Conservation (phyloP, 2,888 invertebrate genomes). For the Bombyx huttoni region DNA sequence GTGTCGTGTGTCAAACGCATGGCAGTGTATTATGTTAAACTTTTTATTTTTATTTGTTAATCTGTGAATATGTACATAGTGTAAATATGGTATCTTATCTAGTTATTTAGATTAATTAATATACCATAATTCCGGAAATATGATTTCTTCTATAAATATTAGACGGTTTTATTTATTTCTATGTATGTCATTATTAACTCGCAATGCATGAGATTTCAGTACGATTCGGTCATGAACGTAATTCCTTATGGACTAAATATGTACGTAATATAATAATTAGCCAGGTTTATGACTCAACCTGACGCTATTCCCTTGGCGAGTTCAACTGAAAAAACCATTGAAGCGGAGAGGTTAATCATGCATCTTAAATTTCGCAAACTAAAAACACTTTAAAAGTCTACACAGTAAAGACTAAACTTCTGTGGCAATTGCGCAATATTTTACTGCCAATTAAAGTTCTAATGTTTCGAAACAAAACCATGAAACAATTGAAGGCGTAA, state of each 20-base stretch:
- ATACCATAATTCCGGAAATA: no score
- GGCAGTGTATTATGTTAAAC: conserved; percentile 5
- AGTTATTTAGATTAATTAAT: no score
- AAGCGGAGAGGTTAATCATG: neutral
- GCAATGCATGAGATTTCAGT: neutral
- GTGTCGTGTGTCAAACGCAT: no score
- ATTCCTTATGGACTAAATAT: no score
- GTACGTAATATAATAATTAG: neutral
- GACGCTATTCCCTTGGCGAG: neutral
- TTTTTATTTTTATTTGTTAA: conserved; percentile 9
- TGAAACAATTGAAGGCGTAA: conserved; percentile 5
- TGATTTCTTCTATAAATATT: no score
- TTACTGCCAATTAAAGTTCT: conserved; percentile 3
- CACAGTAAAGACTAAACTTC: neutral
- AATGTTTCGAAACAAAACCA: conserved; percentile 5
- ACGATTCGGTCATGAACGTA: no score
- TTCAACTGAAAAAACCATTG: neutral
- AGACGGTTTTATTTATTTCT: no score
- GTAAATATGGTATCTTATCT: no score
- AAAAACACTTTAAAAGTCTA: neutral
- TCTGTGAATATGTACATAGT: no score
- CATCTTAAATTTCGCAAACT: neutral
- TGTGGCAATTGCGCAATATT: neutral
- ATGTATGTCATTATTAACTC: neutral
- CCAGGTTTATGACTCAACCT: neutral